Evolutionary conservation across 2,888 invertebrate genomes (phyloP).

Genomic region (Calephelis perditalis): DNA sequence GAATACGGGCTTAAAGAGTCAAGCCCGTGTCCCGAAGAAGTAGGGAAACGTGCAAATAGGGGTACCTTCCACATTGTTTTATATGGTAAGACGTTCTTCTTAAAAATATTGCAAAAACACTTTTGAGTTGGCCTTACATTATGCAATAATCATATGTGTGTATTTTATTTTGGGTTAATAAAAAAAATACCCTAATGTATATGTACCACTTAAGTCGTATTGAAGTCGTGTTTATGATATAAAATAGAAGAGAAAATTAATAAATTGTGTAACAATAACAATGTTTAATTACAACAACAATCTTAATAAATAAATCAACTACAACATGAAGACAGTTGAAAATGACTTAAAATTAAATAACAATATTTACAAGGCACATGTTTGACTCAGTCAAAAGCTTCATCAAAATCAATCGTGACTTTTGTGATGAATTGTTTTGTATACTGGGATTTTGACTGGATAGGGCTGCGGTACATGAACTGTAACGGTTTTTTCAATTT

Average conservation of each 20-base stretch:
- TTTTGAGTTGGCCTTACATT: too few relatives aligned
- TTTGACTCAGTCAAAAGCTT: constrained; percentile 33
- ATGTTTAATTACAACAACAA: constrained; percentile 34
- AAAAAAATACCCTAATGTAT: too few relatives aligned
- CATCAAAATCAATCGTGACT: constrained; percentile 44
- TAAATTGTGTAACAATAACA: constrained; percentile 38
- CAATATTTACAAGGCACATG: constrained; percentile 65
- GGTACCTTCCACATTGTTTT: too few relatives aligned
- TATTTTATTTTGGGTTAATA: too few relatives aligned
- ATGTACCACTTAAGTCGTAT: too few relatives aligned
- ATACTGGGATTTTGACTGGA: constrained; percentile 85
- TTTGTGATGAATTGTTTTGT: constrained; percentile 80
- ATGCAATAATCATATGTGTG: too few relatives aligned
- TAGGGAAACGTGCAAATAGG: too few relatives aligned
- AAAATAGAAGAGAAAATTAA: constrained; percentile 15
- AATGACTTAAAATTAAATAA: constrained; percentile 75
- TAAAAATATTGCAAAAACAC: too few relatives aligned
- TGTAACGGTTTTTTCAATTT: constrained; percentile 85
- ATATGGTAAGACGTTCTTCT: too few relatives aligned
- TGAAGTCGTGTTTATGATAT: too few relatives aligned
- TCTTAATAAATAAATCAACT: constrained; percentile 76
- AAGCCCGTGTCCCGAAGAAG: too few relatives aligned
- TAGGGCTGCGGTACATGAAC: constrained; percentile 88
- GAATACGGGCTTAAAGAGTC: too few relatives aligned
- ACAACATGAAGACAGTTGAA: constrained; percentile 75